A percentile compares a stretch with the other conserved stretches of the same genome.
Evolutionary conservation across 2,888 invertebrate species (phyloP).

Genomic region (Drosophila austrosaltans): DNA sequence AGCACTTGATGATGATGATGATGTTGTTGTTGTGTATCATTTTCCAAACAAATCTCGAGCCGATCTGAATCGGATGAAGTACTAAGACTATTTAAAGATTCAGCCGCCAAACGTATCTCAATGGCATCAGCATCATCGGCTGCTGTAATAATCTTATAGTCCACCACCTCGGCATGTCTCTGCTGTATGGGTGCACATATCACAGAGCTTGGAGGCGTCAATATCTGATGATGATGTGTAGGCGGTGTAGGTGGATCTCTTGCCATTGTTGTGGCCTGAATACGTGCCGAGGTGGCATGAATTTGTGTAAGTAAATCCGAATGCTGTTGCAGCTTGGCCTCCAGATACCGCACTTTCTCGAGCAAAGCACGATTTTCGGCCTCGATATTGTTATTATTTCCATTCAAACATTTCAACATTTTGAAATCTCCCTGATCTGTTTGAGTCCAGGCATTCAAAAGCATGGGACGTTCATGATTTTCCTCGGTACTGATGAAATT

Average conservation of each 20-base stretch:
- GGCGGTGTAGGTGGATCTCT: constrained; percentile 34
- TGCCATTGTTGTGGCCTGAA: background rate
- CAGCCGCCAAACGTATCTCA: constrained; percentile 75
- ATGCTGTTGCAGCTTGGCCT: constrained; percentile 69
- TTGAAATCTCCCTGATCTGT: constrained; percentile 66
- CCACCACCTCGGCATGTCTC: constrained; percentile 52
- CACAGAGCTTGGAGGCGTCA: constrained; percentile 61
- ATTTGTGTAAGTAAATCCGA: constrained; percentile 71
- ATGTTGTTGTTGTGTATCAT: constrained; percentile 46
- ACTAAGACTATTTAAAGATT: constrained; percentile 68
- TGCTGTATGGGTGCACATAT: constrained; percentile 40
- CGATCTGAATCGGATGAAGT: constrained; percentile 76
- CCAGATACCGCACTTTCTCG: constrained; percentile 69
- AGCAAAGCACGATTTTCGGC: constrained; percentile 59
- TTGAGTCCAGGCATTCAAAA: constrained; percentile 76
- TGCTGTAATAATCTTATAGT: constrained; percentile 75
- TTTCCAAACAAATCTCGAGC: constrained; percentile 73
- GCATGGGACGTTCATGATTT: constrained; percentile 42
- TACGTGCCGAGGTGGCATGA: constrained; percentile 49
- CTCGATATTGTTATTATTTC: constrained; percentile 44
- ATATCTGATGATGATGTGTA: constrained; percentile 37
- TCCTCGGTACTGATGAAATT: constrained; percentile 32
- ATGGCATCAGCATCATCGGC: constrained; percentile 69
- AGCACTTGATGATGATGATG: background rate
- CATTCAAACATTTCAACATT: constrained; percentile 41